Evolutionary conservation across 1,140 invertebrate genomes (phyloP), one percentile per base, ranked within the genome.

Genomic region (fruit fly (Drosophila melanogaster)): DNA sequence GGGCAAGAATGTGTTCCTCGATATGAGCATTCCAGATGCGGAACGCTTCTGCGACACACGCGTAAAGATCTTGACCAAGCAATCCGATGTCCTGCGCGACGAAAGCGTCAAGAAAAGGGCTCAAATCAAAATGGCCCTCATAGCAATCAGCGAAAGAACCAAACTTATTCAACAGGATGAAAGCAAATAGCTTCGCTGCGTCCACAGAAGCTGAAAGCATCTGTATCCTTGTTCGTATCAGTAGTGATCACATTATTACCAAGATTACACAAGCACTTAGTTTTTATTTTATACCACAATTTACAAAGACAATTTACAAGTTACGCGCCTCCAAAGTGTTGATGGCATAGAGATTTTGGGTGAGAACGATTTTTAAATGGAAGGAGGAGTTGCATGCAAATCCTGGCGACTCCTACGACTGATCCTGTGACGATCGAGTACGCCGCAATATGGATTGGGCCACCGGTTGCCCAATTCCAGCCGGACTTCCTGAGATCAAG

Each of bases 111-210:
- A 94, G 74, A 95, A 95, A 0, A 96, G 96, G 76, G 95, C 96
- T 8, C 94, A 97, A 80, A 97, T 98, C 59, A 97, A 97, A 72
- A 91, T 97, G 69, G 94, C 96, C 64, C 92, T 96, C 12, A 93
- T 96, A 77, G 94, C 94, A 8, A 94, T 96, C 17, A 92, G 93
- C 49, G 94, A 96, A 73, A 87, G 96, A 40, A 93, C 94, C 72
- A 89, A 92, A 19, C 58, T 89, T 12, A 41, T 83, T n/a, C 73
- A 55, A 4, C 15, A 50, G 11, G 60, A 61, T 4, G 53, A 59
- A 8, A n/a, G 30, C 1, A 44, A 19, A n/a, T 53, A 57, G 37
- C 5, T 3, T 7, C 7, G n/a, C 4, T 41, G 38, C 7, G 6
- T 37, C 24, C 12, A 2, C 12, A 15, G 11, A 40, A n/a, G 37